Evolutionary conservation across 2,113 vertebrate species (phyloP), one percentile per base, ranked within the genome.

Genomic region (Girardinichthys multiradiatus): DNA sequence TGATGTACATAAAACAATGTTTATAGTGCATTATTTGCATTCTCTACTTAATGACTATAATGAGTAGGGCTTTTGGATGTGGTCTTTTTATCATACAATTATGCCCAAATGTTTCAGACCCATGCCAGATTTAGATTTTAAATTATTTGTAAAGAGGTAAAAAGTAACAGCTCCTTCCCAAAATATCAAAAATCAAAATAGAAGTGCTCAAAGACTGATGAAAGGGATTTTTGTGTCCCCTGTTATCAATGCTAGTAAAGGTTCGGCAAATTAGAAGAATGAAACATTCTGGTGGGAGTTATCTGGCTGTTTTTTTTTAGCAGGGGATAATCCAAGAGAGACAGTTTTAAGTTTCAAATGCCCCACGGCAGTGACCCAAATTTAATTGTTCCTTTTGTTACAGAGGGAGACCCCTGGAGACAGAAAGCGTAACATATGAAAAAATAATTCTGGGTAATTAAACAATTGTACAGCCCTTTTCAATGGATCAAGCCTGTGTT

Each of bases 321-420:
- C 58, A 85, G 66, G 48, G 83, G 86, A 90, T 85, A 89, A 91
- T 91, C 87, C 88, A 90, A 84, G 79, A 82, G 89, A 89, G 89
- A 88, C 80, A 0, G 68, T 88, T 91, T 93, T 93, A 89, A 93
- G 93, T 92, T 93, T 80, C 70, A 86, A 81, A 82, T 88, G 86
- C 88, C 93, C 90, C 80, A 82, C 78, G 91, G 92, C 90, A 78
- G 77, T 90, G 89, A 92, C 90, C 91, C 85, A 89, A 92, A 94
- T 93, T 94, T 83, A 93, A 93, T 92, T 89, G 88, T 93, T 92
- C 84, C 65, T 92, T 90, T 90, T 82, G 82, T 87, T 83, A 80
- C 87, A 76, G 83, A 89, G 86, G 85, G 81, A 87, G 78, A 83
- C 76, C 92, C 81, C 88, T 73, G 71, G 91, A 92, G 92, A 93